Evolutionary conservation across 2,113 vertebrate genomes (phyloP).

Genomic region (Gopherus flavomarginatus): DNA sequence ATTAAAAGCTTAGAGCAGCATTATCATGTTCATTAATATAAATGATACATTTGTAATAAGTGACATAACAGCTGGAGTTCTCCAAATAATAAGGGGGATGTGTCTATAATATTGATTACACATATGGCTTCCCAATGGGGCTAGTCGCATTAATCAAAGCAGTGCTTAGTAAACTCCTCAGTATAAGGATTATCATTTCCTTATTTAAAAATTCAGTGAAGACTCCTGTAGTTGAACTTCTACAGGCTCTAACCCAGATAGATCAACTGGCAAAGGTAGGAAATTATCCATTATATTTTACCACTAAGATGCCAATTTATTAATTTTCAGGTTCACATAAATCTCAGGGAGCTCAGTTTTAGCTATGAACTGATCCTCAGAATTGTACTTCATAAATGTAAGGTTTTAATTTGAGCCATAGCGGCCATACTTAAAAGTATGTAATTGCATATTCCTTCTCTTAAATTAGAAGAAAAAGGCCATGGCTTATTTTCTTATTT

Average conservation of each 20-base stretch:
- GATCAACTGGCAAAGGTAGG: slow-evolving; percentile 57
- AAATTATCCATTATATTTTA: slow-evolving; percentile 58
- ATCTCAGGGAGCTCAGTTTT: slow-evolving; percentile 26
- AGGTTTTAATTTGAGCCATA: slow-evolving; percentile 53
- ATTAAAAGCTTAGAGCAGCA: slow-evolving; percentile 42
- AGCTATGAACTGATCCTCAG: slow-evolving; percentile 12
- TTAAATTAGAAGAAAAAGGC: slow-evolving; percentile 9
- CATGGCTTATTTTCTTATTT: neutral
- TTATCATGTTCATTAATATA: slow-evolving; percentile 48
- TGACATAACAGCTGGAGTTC: slow-evolving; percentile 19
- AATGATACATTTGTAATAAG: slow-evolving; percentile 44
- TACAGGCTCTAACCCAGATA: slow-evolving; percentile 39
- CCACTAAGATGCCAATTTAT: slow-evolving; percentile 58
- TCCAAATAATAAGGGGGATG: neutral
- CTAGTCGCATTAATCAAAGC: slow-evolving; percentile 46
- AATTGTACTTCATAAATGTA: neutral
- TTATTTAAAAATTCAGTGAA: slow-evolving; percentile 56
- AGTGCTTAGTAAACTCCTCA: slow-evolving; percentile 65
- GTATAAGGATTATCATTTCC: slow-evolving; percentile 36
- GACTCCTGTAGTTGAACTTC: slow-evolving; percentile 45
- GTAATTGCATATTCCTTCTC: slow-evolving; percentile 21
- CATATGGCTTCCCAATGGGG: slow-evolving; percentile 13
- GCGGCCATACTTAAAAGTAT: neutral
- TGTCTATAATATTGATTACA: slow-evolving; percentile 26
- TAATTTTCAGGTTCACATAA: slow-evolving; percentile 66